A percentile compares a stretch with the other conserved stretches of the same genome.
These are phyloP conservation scores for Oikopleura vanhoeffeni DNA, from an alignment of 23 tunicate species.

Conservation along the genomic window DNA sequence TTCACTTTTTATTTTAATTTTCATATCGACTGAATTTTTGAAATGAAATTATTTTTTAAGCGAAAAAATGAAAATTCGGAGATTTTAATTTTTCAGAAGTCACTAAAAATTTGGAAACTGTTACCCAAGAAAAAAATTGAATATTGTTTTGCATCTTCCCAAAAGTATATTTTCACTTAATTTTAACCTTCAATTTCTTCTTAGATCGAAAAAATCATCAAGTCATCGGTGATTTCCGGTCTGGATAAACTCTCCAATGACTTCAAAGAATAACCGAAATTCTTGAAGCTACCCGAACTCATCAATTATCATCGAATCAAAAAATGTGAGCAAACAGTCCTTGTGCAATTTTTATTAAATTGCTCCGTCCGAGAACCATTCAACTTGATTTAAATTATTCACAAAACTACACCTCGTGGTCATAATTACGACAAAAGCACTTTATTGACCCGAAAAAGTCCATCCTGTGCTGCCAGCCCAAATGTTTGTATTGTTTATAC, in stretches of 20 bases:
- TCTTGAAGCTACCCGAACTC: neutral
- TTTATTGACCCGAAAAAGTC: neutral
- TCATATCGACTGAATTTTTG: too few relatives aligned
- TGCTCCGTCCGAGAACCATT: neutral
- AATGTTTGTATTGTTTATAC: neutral
- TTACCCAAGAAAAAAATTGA: too few relatives aligned
- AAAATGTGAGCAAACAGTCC: neutral
- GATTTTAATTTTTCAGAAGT: too few relatives aligned
- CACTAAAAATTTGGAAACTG: too few relatives aligned
- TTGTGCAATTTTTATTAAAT: neutral
- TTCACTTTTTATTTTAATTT: too few relatives aligned
- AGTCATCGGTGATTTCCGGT: neutral
- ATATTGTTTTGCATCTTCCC: neutral
- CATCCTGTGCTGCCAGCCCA: neutral
- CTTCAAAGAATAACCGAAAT: neutral
- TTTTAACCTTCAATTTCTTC: too few relatives aligned
- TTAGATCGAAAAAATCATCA: neutral
- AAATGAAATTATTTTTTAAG: too few relatives aligned
- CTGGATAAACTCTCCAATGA: neutral
- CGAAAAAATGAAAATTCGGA: too few relatives aligned
- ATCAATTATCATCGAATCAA: neutral
- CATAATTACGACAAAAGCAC: neutral
- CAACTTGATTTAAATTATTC: neutral
- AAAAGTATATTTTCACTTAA: too few relatives aligned
- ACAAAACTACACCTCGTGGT: neutral